A percentile compares a stretch with the other conserved stretches of the same genome.
phyloP scores from a whole-genome alignment of 2,797 vertebrate species.

The Geotrypetes seraphini region DNA sequence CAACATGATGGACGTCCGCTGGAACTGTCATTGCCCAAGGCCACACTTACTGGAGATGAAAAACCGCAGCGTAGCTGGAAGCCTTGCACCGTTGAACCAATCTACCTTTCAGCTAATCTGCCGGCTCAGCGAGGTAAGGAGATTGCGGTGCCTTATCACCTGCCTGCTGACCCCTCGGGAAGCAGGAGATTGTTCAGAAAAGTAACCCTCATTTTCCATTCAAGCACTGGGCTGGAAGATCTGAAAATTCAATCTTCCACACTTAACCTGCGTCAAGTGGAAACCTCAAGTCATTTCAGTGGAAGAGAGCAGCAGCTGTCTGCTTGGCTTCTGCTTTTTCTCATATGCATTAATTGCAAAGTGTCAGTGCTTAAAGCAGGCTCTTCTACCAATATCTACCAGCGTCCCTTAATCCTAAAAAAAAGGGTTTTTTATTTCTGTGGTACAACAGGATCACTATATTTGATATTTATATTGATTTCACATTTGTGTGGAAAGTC shows the following conservation, averaged over 20 bases:
- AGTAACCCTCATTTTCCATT: slow-evolving; percentile 2
- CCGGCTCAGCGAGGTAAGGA: slow-evolving; percentile 12
- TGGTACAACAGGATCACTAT: too few species aligned
- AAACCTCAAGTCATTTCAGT: neutral
- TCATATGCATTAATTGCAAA: neutral
- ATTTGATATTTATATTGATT: too few species aligned
- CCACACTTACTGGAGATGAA: slow-evolving; percentile 11
- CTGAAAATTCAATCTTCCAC: neutral
- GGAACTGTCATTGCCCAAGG: slow-evolving; percentile 12
- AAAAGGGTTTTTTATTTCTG: too few species aligned
- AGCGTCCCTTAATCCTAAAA: neutral
- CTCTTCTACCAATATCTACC: neutral
- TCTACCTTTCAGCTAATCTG: slow-evolving; percentile 14
- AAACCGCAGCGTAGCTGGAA: neutral
- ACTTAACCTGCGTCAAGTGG: neutral
- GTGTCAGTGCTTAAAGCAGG: neutral
- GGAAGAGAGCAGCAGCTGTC: neutral
- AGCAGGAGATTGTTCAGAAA: slow-evolving; percentile 10
- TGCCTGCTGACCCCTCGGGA: neutral
- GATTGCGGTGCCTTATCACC: slow-evolving; percentile 12
- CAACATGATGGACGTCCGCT: neutral
- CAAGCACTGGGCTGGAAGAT: neutral
- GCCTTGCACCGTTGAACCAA: slow-evolving; percentile 2
- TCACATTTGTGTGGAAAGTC: too few species aligned
- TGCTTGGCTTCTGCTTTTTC: neutral